Evolutionary conservation across 2,797 vertebrate species (phyloP).

Genomic region (Chromis chromis): DNA sequence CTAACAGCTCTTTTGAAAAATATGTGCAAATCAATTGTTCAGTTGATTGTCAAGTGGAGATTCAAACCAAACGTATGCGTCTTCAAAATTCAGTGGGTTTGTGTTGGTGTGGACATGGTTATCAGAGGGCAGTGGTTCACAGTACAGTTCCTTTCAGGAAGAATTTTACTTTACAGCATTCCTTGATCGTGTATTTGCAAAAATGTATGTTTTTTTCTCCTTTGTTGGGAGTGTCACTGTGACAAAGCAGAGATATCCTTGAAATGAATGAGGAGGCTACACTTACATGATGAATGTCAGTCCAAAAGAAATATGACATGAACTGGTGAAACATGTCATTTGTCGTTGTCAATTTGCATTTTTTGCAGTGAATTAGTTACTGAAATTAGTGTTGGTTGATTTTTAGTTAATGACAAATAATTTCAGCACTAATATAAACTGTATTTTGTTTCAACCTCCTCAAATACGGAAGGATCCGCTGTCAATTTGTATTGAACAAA

Average conservation of each 20-base stretch:
- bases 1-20: background rate
- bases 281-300: constrained; percentile 13
- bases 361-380: too few relatives aligned
- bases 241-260: constrained; percentile 5
- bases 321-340: constrained; percentile 12
- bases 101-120: too few relatives aligned
- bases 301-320: background rate
- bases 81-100: too few relatives aligned
- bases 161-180: too few relatives aligned
- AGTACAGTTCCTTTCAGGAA: background rate
- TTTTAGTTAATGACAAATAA: too few relatives aligned
- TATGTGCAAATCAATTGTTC: background rate
- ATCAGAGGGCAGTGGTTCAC: background rate
- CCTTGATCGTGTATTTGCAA: too few relatives aligned
- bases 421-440: background rate
- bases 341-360: too few relatives aligned
- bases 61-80: background rate
- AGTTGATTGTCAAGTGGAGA: background rate
- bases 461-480: background rate
- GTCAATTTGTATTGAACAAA: constrained; percentile 8
- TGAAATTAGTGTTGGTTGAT: too few relatives aligned
- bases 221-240: background rate
- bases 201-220: background rate
- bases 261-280: background rate
- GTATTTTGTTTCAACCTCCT: constrained; percentile 1